Evolutionary conservation across 2,113 vertebrate genomes (phyloP).

Genomic region (Nothoprocta pentlandii): DNA sequence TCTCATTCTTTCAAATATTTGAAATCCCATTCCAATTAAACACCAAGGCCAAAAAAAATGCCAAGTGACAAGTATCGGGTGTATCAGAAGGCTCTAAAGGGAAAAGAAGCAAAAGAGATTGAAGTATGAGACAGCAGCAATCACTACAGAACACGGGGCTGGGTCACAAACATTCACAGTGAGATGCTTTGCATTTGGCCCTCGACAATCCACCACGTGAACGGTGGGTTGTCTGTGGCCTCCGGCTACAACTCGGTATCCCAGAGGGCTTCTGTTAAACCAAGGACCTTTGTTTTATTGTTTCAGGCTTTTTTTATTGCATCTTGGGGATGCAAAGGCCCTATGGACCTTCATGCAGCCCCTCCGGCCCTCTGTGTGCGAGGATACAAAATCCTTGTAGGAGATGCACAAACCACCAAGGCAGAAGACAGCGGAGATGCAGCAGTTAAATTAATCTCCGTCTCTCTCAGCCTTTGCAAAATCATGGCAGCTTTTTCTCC

Average conservation of each 20-base stretch:
- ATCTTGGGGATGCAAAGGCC: too few species aligned
- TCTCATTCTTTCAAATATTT: not conserved
- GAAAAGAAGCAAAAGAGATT: not conserved
- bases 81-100: not conserved
- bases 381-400: not conserved
- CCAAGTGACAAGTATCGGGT: not conserved
- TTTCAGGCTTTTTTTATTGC: not conserved
- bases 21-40: not conserved
- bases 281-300: not conserved
- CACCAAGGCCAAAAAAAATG: not conserved
- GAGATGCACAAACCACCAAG: not conserved
- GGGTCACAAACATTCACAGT: not conserved
- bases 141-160: not conserved
- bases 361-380: too few species aligned
- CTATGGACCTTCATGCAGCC: too few species aligned
- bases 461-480: not conserved
- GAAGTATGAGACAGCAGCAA: not conserved
- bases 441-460: not conserved
- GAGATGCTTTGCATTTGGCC: accelerated
- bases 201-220: not conserved
- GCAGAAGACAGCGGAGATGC: not conserved
- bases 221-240: not conserved
- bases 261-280: not conserved
- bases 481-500: not conserved
- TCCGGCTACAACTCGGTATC: not conserved